These are phyloP conservation scores for Poecilia velifera DNA, from an alignment of 2,797 vertebrate species.

Conservation along the genomic window DNA sequence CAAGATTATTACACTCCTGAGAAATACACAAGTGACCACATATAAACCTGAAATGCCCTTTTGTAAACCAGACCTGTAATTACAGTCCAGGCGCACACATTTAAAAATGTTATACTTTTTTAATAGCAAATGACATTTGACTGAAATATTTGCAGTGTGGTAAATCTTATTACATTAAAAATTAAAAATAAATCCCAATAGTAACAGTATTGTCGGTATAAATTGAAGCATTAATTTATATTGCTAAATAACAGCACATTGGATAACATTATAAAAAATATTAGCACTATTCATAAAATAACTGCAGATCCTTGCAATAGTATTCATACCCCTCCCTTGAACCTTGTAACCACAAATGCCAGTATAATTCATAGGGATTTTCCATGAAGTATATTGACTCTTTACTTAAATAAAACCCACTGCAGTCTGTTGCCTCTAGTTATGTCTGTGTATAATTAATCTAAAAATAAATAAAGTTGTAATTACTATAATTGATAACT, in stretches of 20 bases:
- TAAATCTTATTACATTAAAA: neutral
- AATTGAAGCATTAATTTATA: neutral
- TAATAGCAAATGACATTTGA: slow-evolving; percentile 13
- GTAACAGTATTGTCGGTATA: neutral
- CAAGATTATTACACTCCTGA: slow-evolving; percentile 19
- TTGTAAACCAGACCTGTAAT: slow-evolving; percentile 10
- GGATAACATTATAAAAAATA: neutral
- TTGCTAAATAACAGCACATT: neutral
- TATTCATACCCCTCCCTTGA: neutral
- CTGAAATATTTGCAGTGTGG: neutral
- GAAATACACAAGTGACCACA: slow-evolving; percentile 29
- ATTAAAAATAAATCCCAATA: neutral
- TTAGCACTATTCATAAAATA: neutral
- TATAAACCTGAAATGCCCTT: slow-evolving; percentile 10
- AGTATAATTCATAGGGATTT: neutral
- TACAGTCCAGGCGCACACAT: neutral
- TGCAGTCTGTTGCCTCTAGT: neutral
- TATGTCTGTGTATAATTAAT: neutral
- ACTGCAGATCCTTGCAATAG: neutral
- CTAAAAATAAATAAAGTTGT: neutral
- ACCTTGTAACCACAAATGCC: neutral
- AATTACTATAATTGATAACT: neutral
- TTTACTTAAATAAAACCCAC: neutral
- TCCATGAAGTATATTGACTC: neutral
- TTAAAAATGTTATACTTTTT: slow-evolving; percentile 7